Evolutionary conservation across 2,888 invertebrate species (phyloP).

Genomic region (Netelia virgata): DNA sequence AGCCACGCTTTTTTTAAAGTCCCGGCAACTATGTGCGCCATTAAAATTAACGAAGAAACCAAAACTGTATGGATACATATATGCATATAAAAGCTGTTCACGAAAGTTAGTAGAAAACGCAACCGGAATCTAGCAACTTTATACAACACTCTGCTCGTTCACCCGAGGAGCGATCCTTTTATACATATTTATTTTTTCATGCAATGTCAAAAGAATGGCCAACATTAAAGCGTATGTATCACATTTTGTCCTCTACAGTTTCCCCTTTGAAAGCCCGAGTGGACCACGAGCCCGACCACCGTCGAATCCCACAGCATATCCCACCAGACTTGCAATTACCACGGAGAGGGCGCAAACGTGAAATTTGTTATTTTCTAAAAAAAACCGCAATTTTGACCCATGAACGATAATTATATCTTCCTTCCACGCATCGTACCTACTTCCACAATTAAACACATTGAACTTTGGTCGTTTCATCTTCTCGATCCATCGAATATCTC

Average conservation of each 20-base stretch:
- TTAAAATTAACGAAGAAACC: constrained; percentile 58
- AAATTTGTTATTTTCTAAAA: too few relatives aligned
- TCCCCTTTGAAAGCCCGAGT: too few relatives aligned
- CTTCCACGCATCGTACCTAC: too few relatives aligned
- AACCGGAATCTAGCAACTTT: background rate
- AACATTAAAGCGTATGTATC: constrained; percentile 3
- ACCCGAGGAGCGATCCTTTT: constrained; percentile 16
- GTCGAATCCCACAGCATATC: too few relatives aligned
- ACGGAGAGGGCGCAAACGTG: too few relatives aligned
- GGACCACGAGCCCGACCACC: too few relatives aligned
- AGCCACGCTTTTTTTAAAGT: constrained; percentile 15
- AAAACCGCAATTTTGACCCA: too few relatives aligned
- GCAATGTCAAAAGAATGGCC: background rate
- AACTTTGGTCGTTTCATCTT: background rate
- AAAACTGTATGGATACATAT: constrained; percentile 4
- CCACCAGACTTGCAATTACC: too few relatives aligned
- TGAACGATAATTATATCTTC: too few relatives aligned
- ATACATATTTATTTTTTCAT: constrained; percentile 8
- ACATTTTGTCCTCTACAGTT: background rate
- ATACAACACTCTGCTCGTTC: constrained; percentile 3
- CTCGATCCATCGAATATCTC: background rate
- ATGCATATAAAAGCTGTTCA: background rate
- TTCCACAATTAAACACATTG: too few relatives aligned
- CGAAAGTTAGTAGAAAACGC: constrained; percentile 14
- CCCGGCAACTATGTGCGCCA: constrained; percentile 30